Base-by-base conservation (phyloP, 2,888 invertebrate genomes). In the Leucophora obtusa region DNA sequence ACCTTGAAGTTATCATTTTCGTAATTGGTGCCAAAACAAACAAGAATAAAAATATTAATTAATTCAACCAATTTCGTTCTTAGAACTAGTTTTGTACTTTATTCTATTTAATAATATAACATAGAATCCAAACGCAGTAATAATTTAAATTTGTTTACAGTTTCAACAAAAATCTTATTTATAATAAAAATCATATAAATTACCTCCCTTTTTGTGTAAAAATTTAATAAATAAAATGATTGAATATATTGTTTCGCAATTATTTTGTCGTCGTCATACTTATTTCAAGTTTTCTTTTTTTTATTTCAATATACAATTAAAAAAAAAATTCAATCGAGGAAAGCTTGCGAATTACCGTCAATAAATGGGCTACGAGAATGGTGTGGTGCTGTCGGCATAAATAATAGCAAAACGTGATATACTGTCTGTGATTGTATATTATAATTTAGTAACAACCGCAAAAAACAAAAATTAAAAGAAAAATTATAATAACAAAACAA, bases 371-470 rank as follows among this genome's bases (percentile, higher is more conserved):
- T 21, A 38, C 38, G 43, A 17, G 18, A 35, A 43, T 74, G 51
- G 54, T 62, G 77, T 77, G 56, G 77, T 77, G 66, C 68, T 62
- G 66, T 72, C 68, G 72, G 78, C 72, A 78, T 72, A 78, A 72
- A 78, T 35, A 78, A 60, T 47, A 70, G 11, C 38, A 72, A 78
- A 78, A 68, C 71, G 66, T 78, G 71, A 69, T 75, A 69, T 59
- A 58, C 18, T 58, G 76, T 58, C 51, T 65, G n/a, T 54, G 59
- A 65, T 71, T 77, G 58, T 59, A 38, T 74, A 38, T 66, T 66
- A 35, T 62, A 66, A 47, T 71, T 66, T 62, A 78, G 77, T 78
- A 62, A 71, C 71, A 78, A 78, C 71, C 50, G 77, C 77, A 78
- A 78, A 78, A 66, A 50, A 66, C 15, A 15, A 63, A 53, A 51